A percentile compares a stretch with the other conserved stretches of the same genome.
phyloP scores from a whole-genome alignment of 1,140 invertebrate species.

The Drosophila athabasca region DNA sequence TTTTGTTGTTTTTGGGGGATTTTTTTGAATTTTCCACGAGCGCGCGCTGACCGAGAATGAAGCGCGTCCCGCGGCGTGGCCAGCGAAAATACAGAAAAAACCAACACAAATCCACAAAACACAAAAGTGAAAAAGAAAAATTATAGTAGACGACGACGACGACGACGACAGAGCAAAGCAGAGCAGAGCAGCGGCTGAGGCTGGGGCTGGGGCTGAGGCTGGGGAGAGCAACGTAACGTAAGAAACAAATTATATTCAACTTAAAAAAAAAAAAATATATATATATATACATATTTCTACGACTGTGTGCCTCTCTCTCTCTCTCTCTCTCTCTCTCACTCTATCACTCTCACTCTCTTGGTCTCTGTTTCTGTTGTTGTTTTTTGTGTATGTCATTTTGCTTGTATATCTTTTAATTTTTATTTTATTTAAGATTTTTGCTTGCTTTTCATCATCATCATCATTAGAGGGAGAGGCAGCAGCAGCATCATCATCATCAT shows the following conservation, averaged over 20 bases:
- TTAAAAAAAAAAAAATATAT: constrained; percentile 58
- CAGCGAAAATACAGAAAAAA: constrained; percentile 66
- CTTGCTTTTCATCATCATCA: constrained; percentile 66
- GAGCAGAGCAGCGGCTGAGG: not conserved
- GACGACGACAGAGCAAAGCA: constrained; percentile 15
- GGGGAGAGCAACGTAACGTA: constrained; percentile 61
- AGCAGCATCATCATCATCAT: constrained; percentile 24
- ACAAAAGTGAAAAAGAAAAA: constrained; percentile 53
- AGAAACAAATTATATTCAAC: constrained; percentile 79
- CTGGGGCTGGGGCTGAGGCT: constrained; percentile 21
- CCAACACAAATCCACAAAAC: constrained; percentile 6
- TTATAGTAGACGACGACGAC: constrained; percentile 56
- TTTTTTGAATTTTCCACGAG: constrained; percentile 71
- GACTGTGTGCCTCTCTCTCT: no score
- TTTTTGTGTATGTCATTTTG: constrained; percentile 69
- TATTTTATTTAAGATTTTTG: constrained; percentile 51
- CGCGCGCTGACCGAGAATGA: constrained; percentile 68
- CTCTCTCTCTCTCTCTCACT: no score
- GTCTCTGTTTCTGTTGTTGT: constrained; percentile 10
- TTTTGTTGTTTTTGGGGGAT: not conserved
- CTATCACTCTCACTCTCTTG: no score
- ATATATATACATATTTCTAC: not conserved
- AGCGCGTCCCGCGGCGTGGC: constrained; percentile 76
- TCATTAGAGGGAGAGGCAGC: constrained; percentile 11
- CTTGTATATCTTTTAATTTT: constrained; percentile 31